Evolutionary conservation across 1,140 invertebrate species (phyloP).

Genomic region (Sarcophaga peregrina): DNA sequence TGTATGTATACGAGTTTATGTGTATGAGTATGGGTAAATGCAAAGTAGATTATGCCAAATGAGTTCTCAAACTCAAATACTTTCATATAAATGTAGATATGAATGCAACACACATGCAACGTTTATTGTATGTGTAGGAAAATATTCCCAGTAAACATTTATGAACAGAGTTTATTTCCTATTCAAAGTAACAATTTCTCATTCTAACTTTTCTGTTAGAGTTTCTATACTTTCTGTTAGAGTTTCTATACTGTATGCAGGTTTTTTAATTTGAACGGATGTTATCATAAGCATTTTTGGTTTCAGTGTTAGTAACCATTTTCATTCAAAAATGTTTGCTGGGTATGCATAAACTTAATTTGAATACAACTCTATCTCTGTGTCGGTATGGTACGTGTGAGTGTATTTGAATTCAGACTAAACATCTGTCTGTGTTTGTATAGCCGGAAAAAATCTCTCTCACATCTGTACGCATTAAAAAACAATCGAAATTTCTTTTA

Average conservation of each 20-base stretch:
- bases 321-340: no score
- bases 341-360: no score
- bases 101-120: neutral
- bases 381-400: neutral
- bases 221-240: no score
- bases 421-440: slow-evolving; percentile 14
- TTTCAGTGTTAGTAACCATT: no score
- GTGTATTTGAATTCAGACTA: neutral
- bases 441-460: neutral
- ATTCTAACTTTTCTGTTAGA: no score
- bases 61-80: neutral
- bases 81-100: neutral
- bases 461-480: neutral
- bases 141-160: no score
- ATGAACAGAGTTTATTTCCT: no score
- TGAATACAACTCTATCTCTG: no score
- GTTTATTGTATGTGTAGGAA: neutral
- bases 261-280: no score
- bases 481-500: neutral
- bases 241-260: no score
- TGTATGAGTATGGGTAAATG: neutral
- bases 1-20: neutral
- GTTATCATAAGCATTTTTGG: no score
- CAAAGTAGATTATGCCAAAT: slow-evolving; percentile 16
- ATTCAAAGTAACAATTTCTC: no score